Percentiles rank a stretch among this genome's conserved stretches.
phyloP scores from a whole-genome alignment of 37 sponge, comb jelly and placozoan genomes.

The Axinella damicornis region DNA sequence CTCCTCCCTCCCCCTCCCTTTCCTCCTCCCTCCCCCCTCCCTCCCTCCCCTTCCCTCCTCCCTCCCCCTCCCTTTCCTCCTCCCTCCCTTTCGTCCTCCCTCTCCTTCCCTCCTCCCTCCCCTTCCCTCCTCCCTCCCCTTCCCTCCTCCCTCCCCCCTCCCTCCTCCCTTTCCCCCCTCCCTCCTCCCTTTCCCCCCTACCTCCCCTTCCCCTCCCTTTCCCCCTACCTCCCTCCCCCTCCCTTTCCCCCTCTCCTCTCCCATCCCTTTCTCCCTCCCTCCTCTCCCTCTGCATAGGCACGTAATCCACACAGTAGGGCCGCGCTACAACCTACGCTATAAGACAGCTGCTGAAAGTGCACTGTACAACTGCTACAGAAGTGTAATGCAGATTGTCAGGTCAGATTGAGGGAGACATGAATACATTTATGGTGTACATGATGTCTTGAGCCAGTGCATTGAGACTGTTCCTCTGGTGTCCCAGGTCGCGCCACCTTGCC shows the following conservation, averaged over 20 bases:
- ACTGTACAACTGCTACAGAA: conserved; percentile 90
- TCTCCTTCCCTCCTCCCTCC: too few species aligned
- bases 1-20: too few species aligned
- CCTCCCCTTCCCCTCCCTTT: too few species aligned
- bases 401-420: conserved; percentile 35
- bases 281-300: conserved; percentile 43
- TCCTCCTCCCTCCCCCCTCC: too few species aligned
- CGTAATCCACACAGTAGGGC: conserved; percentile 95
- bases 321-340: conserved; percentile 90
- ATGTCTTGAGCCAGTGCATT: too few species aligned
- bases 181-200: too few species aligned
- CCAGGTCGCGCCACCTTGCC: conserved; percentile 55
- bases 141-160: background rate
- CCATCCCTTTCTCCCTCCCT: too few species aligned
- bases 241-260: background rate
- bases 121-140: background rate
- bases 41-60: background rate
- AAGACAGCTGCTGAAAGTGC: conserved; percentile 94
- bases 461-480: background rate
- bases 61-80: background rate
- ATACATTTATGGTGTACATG: too few species aligned
- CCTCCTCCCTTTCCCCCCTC: background rate
- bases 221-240: background rate
- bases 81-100: too few species aligned
- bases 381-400: conserved; percentile 80